Base-by-base conservation (phyloP, 2,113 vertebrate genomes). In the Psilopogon haemacephalus region DNA sequence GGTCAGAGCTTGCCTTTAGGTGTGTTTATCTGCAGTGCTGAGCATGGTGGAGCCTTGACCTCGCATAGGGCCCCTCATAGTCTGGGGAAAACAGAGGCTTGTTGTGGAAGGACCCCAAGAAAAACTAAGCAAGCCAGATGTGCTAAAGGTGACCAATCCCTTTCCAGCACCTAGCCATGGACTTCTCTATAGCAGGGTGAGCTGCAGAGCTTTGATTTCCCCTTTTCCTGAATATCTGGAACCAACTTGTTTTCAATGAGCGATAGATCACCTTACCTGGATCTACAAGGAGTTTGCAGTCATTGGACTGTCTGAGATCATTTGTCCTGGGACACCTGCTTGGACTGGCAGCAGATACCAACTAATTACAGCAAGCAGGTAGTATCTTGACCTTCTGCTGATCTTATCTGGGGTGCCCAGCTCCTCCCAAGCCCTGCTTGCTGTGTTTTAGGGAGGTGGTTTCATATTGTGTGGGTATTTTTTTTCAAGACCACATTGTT, bases 21-120 rank as follows among this genome's bases (percentile, higher is more conserved):
- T 40, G 44, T 72, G 64, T 92, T 89, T 87, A 84, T 84, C 73
- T 89, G 35, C 55, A 63, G 37, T 0, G 0, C 30, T 40, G 68
- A 68, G 27, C 30, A 21, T 0, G 0, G 24, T 3, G 21, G 37
- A 89, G 69, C 50, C 55, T 54, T 59, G 50, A 17, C 18, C 70
- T 91, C 1, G 0, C 0, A 1, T 32, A 11, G 50, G 33, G 33
- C 32, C 50, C 37, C 46, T 11, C 6, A 0, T 5, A 8, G 54
- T 48, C 44, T 2, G 2, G 14, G 14, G 42, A 40, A 12, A 59
- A 19, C 23, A 46, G 74, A 67, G 13, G 17, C 69, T 67, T 2
- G 0, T 67, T 2, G 0, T 30, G 62, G 59, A 71, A 65, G n/a
- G 32, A 44, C 46, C 27, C 32, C 14, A 26, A 42, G 40, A 38